phyloP scores from a whole-genome alignment of 2,113 vertebrate species.

The Lepus timidus region DNA sequence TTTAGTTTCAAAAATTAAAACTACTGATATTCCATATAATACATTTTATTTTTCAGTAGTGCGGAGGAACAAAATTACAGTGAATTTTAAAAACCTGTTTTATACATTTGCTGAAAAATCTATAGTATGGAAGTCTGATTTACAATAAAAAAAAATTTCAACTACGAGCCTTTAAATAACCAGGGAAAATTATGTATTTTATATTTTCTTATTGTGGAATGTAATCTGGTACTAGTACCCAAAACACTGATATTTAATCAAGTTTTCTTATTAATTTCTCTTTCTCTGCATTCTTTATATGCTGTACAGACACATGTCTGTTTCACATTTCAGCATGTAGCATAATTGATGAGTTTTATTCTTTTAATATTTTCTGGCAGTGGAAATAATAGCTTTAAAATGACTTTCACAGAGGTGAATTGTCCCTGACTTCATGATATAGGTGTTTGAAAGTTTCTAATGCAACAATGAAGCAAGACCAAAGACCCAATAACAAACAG shows the following conservation, averaged over 20 bases:
- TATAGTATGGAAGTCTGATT: constrained; percentile 5
- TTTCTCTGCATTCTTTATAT: neutral
- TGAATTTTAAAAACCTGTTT: constrained; percentile 58
- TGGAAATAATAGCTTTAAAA: constrained; percentile 71
- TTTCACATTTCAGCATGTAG: neutral
- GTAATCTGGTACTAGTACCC: neutral
- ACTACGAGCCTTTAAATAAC: constrained; percentile 35
- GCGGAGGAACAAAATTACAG: neutral
- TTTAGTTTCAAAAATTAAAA: constrained; percentile 42
- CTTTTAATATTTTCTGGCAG: constrained; percentile 60
- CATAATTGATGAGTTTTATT: constrained; percentile 51
- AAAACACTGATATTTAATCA: constrained; percentile 43
- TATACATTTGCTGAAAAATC: constrained; percentile 52
- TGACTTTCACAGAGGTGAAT: constrained; percentile 77
- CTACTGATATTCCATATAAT: neutral
- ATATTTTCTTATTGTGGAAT: constrained; percentile 29
- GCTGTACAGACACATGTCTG: accelerated
- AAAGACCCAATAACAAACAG: constrained; percentile 83
- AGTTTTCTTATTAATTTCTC: constrained; percentile 73
- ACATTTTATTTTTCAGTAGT: constrained; percentile 38
- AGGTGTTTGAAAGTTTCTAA: constrained; percentile 81
- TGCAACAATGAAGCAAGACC: constrained; percentile 79
- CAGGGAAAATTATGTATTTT: constrained; percentile 24
- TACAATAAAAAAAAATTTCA: neutral
- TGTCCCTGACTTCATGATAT: constrained; percentile 79